Evolutionary conservation across 2,888 invertebrate genomes (phyloP).

Genomic region (Lasioglossum calceatum): DNA sequence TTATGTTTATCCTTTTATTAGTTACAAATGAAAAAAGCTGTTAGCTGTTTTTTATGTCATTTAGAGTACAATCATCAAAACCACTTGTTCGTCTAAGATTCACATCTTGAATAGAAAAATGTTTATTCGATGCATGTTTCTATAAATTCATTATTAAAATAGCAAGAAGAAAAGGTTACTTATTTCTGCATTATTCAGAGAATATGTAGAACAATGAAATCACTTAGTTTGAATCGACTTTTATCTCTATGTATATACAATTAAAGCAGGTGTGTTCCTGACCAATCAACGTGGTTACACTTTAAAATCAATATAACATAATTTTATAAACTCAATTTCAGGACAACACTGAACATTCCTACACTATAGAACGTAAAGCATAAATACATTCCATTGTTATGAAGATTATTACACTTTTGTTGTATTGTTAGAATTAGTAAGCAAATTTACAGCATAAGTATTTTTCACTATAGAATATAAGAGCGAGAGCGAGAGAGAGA

Average conservation of each 20-base stretch:
- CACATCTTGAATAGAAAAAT: conserved; percentile 9
- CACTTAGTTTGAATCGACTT: conserved; percentile 73
- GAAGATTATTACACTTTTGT: conserved; percentile 74
- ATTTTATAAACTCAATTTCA: conserved; percentile 73
- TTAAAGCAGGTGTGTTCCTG: conserved; percentile 81
- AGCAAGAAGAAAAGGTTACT: conserved; percentile 19
- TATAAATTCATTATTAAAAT: conserved; percentile 5
- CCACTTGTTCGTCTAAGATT: conserved; percentile 1
- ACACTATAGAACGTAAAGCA: conserved; percentile 76
- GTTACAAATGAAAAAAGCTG: not conserved
- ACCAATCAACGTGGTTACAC: conserved; percentile 83
- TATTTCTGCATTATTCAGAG: conserved; percentile 35
- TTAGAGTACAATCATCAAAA: not conserved
- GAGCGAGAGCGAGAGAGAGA: conserved; percentile 1
- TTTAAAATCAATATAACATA: conserved; percentile 72
- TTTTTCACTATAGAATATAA: conserved; percentile 72
- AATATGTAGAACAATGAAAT: conserved; percentile 60
- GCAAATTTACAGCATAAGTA: conserved; percentile 73
- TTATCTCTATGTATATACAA: conserved; percentile 67
- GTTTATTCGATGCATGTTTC: not conserved
- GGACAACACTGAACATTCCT: conserved; percentile 81
- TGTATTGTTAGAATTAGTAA: conserved; percentile 74
- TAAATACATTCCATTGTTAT: conserved; percentile 80
- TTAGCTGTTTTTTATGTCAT: conserved; percentile 17
- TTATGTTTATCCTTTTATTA: conserved; percentile 16